These are phyloP conservation scores for Falco naumanni DNA, from an alignment of 2,797 vertebrate genomes.

Conservation along the genomic window DNA sequence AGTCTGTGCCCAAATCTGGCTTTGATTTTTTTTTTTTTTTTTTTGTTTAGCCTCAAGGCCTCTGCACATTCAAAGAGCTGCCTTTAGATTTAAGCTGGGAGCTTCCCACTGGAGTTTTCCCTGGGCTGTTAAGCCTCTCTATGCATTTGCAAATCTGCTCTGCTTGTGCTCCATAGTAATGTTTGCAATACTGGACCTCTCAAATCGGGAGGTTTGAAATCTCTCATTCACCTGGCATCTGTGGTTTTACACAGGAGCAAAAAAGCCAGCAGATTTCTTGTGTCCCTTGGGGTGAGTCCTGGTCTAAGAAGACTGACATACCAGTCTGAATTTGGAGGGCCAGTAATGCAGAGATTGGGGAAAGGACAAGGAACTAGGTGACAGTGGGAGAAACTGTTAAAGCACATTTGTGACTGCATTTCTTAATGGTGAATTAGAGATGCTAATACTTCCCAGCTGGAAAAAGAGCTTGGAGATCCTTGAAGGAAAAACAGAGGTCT, in stretches of 20 bases:
- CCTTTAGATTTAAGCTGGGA: constrained; percentile 38
- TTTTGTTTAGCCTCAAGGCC: constrained; percentile 22
- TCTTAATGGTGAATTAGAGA: not conserved
- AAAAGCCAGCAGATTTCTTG: not conserved
- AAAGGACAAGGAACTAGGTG: not conserved
- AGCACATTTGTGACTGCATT: not conserved
- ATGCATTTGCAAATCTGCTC: constrained; percentile 7
- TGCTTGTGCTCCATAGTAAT: not conserved
- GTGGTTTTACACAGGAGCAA: not conserved
- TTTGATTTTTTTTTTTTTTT: constrained; percentile 48
- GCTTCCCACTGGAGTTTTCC: constrained; percentile 53
- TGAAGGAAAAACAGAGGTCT: not conserved
- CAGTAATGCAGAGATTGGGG: not conserved
- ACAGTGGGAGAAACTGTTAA: not conserved
- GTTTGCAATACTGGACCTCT: not conserved
- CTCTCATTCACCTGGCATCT: not conserved
- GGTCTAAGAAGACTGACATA: not conserved
- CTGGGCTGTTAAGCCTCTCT: constrained; percentile 12
- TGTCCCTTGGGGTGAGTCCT: not conserved
- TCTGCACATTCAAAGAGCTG: constrained; percentile 44
- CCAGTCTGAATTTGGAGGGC: not conserved
- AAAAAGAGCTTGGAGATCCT: not conserved
- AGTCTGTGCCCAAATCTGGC: constrained; percentile 1
- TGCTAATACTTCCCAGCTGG: not conserved
- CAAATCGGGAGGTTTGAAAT: not conserved